Conservation (phyloP, 1,140 invertebrate genomes). For the Aphelinus atriplicis region DNA sequence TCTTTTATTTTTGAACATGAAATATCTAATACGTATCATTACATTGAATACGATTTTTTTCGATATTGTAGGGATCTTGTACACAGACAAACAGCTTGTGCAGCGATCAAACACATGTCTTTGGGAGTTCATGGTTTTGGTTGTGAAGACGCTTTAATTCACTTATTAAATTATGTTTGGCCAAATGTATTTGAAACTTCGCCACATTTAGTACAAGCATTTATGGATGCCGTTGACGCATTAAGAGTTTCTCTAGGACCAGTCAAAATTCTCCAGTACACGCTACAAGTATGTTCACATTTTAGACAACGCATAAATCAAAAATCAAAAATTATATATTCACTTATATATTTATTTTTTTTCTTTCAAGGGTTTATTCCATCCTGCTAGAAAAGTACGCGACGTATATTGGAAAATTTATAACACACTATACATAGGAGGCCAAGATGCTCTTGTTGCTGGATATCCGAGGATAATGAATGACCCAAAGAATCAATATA, state of each 20-base stretch:
- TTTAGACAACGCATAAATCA: no score
- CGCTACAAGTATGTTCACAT: constrained; percentile 78
- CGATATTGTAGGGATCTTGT: constrained; percentile 85
- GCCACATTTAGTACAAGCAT: constrained; percentile 98
- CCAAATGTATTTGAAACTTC: constrained; percentile 99
- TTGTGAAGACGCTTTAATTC: constrained; percentile 97
- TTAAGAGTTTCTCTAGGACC: constrained; percentile 95
- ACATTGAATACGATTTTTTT: constrained; percentile 4
- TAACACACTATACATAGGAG: constrained; percentile 98
- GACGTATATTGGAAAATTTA: constrained; percentile 99
- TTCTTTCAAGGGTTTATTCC: constrained; percentile 87
- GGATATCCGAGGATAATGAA: constrained; percentile 96
- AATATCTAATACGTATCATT: constrained; percentile 10
- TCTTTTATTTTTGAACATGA: neutral
- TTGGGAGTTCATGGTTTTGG: constrained; percentile 99
- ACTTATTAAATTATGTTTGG: constrained; percentile 99
- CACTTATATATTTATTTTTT: neutral
- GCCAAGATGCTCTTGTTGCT: constrained; percentile 97
- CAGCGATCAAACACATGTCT: constrained; percentile 99
- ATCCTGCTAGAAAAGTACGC: constrained; percentile 97
- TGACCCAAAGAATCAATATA: constrained; percentile 94
- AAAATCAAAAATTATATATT: no score
- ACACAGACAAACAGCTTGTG: constrained; percentile 98
- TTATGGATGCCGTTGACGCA: constrained; percentile 98
- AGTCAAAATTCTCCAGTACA: constrained; percentile 95